Evolutionary conservation across 2,888 invertebrate species (phyloP).

Genomic region (Celastrina argiolus): DNA sequence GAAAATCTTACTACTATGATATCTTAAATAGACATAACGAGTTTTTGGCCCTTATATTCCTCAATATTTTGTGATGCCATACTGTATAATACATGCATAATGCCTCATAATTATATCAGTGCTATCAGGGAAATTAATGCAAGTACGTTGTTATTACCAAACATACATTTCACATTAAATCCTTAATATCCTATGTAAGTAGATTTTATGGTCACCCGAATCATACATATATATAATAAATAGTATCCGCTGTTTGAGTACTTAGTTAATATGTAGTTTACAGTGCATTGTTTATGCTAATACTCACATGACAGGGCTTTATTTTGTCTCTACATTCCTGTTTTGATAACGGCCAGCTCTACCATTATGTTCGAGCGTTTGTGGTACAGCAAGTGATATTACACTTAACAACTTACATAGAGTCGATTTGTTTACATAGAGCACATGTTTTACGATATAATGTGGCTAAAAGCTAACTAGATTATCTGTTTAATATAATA

Average conservation of each 20-base stretch:
- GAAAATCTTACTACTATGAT: too few relatives aligned
- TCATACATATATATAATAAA: constrained; percentile 39
- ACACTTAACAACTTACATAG: constrained; percentile 8
- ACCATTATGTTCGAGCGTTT: constrained; percentile 3
- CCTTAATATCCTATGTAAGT: constrained; percentile 17
- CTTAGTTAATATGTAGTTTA: constrained; percentile 22
- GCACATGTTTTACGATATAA: neutral
- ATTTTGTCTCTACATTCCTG: constrained; percentile 5
- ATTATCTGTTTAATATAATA: neutral
- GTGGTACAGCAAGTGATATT: neutral
- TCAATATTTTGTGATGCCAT: neutral
- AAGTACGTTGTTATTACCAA: neutral
- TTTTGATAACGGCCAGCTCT: constrained; percentile 17
- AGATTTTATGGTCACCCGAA: constrained; percentile 31
- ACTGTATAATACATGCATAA: neutral
- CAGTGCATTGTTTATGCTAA: constrained; percentile 20
- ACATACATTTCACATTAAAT: neutral
- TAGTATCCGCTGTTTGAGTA: constrained; percentile 27
- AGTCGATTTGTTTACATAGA: neutral
- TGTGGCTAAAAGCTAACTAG: neutral
- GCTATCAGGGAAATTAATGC: neutral
- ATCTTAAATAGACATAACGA: too few relatives aligned
- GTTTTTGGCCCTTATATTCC: neutral
- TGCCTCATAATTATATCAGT: neutral
- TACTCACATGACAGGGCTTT: constrained; percentile 18